Evolutionary conservation across 2,888 invertebrate species (phyloP), one percentile per base, ranked within the genome.

Genomic region (Amblyjoppa proteus): DNA sequence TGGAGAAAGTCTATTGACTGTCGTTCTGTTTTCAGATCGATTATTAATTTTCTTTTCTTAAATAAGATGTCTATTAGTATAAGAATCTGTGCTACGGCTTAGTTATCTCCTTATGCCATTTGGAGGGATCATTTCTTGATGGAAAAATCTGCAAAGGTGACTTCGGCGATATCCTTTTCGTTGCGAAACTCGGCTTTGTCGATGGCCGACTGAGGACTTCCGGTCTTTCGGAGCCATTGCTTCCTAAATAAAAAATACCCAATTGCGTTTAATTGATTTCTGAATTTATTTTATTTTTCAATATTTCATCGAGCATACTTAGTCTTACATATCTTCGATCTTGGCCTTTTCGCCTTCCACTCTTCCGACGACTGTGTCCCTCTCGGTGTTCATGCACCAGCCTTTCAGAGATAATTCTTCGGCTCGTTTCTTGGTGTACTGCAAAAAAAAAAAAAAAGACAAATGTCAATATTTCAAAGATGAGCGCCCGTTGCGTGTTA

Each of bases 131-230:
- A 91, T 83, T 90, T 90, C 87, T 95, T 95, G 73, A 96, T 95
- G 31, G 92, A 90, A 89, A 96, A 96, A 79, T 94, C 92, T 0
- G 94, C 87, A 87, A 95, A 95, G 0, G 94, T 94, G 80, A 93
- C 96, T 3, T 95, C 92, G 0, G 92, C 70, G n/a, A 97, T 95
- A 84, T 95, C 95, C 86, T 95, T 95, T 84, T 95, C 95, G 90
- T 97, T 96, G 25, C 94, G 95, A 93, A 97, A 98, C 86, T 96
- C 96, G 0, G 96, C 96, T 92, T 96, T 97, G 9, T 97, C 97
- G 88, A 98, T 97, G 87, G 94, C 94, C 68, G 97, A 97, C 87
- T 95, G 95, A 0, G 97, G 97, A 92, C 97, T 97, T 61, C 97
- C 98, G 5, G 95, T 96, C 45, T 94, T 95, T 89, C 95, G 95